Evolutionary conservation across 1,140 invertebrate species (phyloP).

Genomic region (Bombus picipes): DNA sequence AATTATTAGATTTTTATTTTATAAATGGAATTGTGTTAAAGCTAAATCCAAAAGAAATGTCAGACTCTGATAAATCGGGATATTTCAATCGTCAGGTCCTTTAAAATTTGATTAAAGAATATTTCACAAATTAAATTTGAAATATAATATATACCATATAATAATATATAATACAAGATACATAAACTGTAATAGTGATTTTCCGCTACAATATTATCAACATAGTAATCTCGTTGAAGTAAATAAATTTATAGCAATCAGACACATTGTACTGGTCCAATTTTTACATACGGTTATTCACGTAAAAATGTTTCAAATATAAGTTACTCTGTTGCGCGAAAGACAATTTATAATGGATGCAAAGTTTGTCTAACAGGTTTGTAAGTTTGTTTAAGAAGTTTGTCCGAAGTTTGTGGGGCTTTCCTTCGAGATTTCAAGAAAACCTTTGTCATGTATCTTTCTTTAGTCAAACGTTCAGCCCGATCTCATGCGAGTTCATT

Average conservation of each 20-base stretch:
- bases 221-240: too few relatives aligned
- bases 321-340: background rate
- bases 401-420: background rate
- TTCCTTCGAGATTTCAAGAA: background rate
- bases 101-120: too few relatives aligned
- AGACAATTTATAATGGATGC: slow-evolving; percentile 1
- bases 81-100: too few relatives aligned
- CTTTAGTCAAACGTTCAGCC: background rate
- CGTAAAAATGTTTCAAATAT: background rate
- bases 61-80: too few relatives aligned
- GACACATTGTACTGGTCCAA: background rate
- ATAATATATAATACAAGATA: too few relatives aligned
- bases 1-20: slow-evolving; percentile 55
- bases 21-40: background rate
- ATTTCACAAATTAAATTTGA: too few relatives aligned
- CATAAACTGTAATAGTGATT: too few relatives aligned
- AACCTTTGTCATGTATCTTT: background rate
- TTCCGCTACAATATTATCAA: too few relatives aligned
- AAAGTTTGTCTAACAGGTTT: slow-evolving; percentile 2
- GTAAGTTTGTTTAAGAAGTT: slow-evolving; percentile 3
- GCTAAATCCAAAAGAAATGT: background rate
- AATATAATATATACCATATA: too few relatives aligned
- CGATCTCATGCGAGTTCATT: background rate
- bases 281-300: background rate
- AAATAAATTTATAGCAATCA: too few relatives aligned